Evolutionary conservation across 1,140 invertebrate species (phyloP), one percentile per base, ranked within the genome.

Genomic region (Drosophila trapezifrons): DNA sequence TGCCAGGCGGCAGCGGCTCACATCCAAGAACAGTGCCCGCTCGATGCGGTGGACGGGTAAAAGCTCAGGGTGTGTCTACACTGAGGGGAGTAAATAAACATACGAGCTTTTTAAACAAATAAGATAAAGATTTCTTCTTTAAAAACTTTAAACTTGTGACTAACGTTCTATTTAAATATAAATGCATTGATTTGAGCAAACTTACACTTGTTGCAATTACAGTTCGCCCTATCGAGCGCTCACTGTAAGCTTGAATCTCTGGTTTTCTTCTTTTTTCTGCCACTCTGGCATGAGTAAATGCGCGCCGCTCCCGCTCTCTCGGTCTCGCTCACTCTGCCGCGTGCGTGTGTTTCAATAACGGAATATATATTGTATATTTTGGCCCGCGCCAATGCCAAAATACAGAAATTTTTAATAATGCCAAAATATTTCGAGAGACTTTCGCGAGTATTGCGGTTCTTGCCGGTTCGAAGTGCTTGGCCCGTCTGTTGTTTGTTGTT

Each of bases 1-100:
- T 80, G 59, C 45, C 58, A 76, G 62, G 73, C 78, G 62, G 55
- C 65, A 40, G 43, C 72, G 35, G 52, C 52, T 55, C 60, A 42
- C 37, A 32, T 32, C 55, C 55, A 60, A 54, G 3, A 3, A 54
- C 51, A 37, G 51, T 37, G 51, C 2, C 13, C 4, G 8, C 51
- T 37, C 18, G 13, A n/a, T 54, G 8, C 32, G 9, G 4, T 6
- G 8, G 10, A 20, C 8, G 1, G 13, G 18, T 2, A 5, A 35
- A 52, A 52, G 49, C 29, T 35, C 18, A 20, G 4, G 5, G 7
- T 1, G 6, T 32, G 29, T 12, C 9, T 10, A 15, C 17, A 12
- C 3, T 52, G 1, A 18, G 17, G n/a, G 3, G 5, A 13, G 18
- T 13, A 51, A 18, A 32, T 18, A 13, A 4, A 6, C 9, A 8